These are phyloP conservation scores for Octonoba sinensis DNA, from an alignment of 2,888 invertebrate species.

Conservation along the genomic window DNA sequence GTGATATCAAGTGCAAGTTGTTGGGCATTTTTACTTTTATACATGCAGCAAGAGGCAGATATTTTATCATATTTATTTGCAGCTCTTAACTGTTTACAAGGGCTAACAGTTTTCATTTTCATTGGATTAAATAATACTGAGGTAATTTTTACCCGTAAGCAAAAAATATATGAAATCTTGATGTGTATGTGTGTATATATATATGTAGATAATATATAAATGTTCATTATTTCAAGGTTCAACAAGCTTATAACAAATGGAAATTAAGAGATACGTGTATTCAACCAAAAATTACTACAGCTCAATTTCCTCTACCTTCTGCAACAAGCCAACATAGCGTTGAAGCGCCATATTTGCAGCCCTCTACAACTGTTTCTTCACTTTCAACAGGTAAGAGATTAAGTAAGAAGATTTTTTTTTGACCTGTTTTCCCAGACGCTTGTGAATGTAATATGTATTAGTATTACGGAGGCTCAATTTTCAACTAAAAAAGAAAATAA, in stretches of 20 bases:
- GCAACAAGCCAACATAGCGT: conserved; percentile 47
- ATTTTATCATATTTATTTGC: conserved; percentile 93
- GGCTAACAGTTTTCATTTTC: conserved; percentile 89
- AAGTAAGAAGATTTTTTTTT: too few relatives aligned
- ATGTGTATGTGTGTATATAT: too few relatives aligned
- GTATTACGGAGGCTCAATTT: too few relatives aligned
- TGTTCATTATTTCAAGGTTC: conserved; percentile 28
- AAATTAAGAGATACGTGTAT: conserved; percentile 9
- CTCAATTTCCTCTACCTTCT: conserved; percentile 30
- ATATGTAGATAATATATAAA: background rate
- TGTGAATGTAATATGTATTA: too few relatives aligned
- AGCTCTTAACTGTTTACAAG: conserved; percentile 90
- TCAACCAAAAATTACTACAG: conserved; percentile 22
- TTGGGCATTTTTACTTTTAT: conserved; percentile 93
- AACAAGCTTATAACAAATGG: conserved; percentile 49
- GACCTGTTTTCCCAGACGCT: too few relatives aligned
- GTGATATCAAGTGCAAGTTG: conserved; percentile 75
- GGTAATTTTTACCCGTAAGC: conserved; percentile 12
- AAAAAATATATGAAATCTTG: background rate
- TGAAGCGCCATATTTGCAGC: conserved; percentile 37
- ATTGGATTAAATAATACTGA: conserved; percentile 52
- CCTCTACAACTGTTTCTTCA: conserved; percentile 55
- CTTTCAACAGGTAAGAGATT: conserved; percentile 51
- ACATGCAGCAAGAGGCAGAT: conserved; percentile 85
- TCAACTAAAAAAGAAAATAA: too few relatives aligned